Conservation (phyloP, 64 coral and sea anemone genomes). For the Acropora tenuis region DNA sequence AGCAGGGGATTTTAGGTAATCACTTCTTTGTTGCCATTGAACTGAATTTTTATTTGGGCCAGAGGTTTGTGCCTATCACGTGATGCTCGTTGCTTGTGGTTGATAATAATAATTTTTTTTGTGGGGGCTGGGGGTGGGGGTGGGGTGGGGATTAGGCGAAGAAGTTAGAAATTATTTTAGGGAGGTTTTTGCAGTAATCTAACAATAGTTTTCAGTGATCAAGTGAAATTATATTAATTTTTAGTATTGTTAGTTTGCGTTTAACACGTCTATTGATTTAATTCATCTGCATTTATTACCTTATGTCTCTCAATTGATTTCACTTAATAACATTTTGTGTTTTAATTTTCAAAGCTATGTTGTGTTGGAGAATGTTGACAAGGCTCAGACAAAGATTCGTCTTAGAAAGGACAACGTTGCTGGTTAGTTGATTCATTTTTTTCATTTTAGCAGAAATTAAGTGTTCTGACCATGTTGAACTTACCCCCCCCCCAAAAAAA, state of each 20-base stretch:
- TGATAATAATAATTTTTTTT: too few relatives aligned
- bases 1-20: conserved; percentile 93
- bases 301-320: background rate
- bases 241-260: too few relatives aligned
- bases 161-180: too few relatives aligned
- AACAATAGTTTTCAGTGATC: too few relatives aligned
- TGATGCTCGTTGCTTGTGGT: too few relatives aligned
- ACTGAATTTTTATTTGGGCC: background rate
- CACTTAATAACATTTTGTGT: background rate
- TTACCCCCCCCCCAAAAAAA: too few relatives aligned
- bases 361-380: conserved; percentile 98
- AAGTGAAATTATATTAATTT: too few relatives aligned
- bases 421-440: conserved; percentile 35
- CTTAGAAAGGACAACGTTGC: conserved; percentile 97
- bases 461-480: too few relatives aligned
- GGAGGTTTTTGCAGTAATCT: too few relatives aligned
- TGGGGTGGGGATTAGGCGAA: too few relatives aligned
- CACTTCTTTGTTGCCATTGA: background rate
- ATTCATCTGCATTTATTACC: background rate
- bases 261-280: background rate
- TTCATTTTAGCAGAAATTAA: too few relatives aligned
- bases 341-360: conserved; percentile 59
- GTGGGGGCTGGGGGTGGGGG: too few relatives aligned
- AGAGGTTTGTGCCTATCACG: background rate
- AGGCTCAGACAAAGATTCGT: conserved; percentile 94